Evolutionary conservation across 2,888 invertebrate species (phyloP), one percentile per base, ranked within the genome.

Genomic region (Andrena hattorfiana): DNA sequence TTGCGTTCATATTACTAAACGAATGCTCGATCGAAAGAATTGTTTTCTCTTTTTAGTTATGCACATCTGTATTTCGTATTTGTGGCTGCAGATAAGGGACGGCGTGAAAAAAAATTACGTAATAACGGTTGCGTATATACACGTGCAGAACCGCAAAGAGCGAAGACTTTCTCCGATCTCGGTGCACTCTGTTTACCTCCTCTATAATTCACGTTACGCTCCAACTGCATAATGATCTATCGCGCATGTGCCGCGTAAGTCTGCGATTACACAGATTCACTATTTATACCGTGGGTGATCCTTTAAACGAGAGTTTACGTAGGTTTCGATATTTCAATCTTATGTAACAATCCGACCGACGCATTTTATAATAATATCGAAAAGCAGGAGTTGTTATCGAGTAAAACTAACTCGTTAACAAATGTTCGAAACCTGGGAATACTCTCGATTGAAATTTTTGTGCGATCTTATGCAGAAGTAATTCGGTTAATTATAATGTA

Each of bases 81-180:
- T 8, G 62, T 62, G 67, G 51, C 67, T 54, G 7, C 1, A 4
- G 13, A 10, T 20, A 16, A 68, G 32, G 32, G 13, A 20, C 62
- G 23, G 30, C 32, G 67, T 20, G 67, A 42, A 68, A 68, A 68
- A 68, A 68, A 71, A 63, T 62, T 32, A 32, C 62, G 49, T 71
- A 79, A 79, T 64, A 78, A 56, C 67, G 23, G 63, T 42, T 77
- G 32, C 63, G 63, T 68, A 42, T 42, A 42, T 42, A 51, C 62
- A 68, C 68, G 54, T 6, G 5, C 16, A 71, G 72, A 48, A 26
- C 26, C 35, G 63, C 26, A 60, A 62, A 32, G 42, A 63, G 60
- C 20, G 60, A 67, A 67, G 66, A 80, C 80, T 78, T 78, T 80
- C 80, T 78, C 80, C 71, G 54, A 49, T 71, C 62, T 49, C 70